Conservation (phyloP, 2,888 invertebrate species). For the Sycophila texana region DNA sequence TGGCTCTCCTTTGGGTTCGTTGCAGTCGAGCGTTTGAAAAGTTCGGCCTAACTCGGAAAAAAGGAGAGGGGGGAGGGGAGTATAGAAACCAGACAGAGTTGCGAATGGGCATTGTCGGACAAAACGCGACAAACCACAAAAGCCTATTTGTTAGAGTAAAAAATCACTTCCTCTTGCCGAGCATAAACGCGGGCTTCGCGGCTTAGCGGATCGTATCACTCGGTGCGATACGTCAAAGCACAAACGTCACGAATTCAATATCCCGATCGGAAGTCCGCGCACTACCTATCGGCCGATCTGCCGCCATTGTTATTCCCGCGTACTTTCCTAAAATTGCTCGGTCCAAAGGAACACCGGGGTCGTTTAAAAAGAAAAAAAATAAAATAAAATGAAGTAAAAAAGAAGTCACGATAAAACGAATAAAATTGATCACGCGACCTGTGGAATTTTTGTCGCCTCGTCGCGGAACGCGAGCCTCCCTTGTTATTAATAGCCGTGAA, state of each 20-base stretch:
- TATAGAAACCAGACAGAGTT: conserved; percentile 14
- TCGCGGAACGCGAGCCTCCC: background rate
- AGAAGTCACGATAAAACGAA: no score
- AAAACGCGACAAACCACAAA: conserved; percentile 70
- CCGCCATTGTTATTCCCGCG: conserved; percentile 51
- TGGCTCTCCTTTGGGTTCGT: no score
- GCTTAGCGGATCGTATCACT: conserved; percentile 67
- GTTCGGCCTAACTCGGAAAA: background rate
- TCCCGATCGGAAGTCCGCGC: conserved; percentile 67
- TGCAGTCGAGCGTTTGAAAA: background rate
- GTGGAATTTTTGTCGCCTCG: no score
- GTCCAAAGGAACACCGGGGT: background rate
- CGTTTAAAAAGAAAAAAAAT: background rate
- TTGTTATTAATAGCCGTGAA: background rate
- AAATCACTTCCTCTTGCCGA: conserved; percentile 69
- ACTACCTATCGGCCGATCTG: conserved; percentile 7
- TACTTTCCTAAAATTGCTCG: conserved; percentile 43
- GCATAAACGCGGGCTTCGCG: conserved; percentile 56
- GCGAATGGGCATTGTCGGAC: conserved; percentile 32
- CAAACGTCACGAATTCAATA: conserved; percentile 75
- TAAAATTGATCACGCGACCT: no score
- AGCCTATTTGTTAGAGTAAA: conserved; percentile 73
- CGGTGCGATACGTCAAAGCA: conserved; percentile 69
- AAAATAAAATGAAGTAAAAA: no score
- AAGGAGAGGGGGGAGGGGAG: no score